Evolutionary conservation across 2,797 vertebrate genomes (phyloP), one percentile per base, ranked within the genome.

Genomic region (Manis pentadactyla): DNA sequence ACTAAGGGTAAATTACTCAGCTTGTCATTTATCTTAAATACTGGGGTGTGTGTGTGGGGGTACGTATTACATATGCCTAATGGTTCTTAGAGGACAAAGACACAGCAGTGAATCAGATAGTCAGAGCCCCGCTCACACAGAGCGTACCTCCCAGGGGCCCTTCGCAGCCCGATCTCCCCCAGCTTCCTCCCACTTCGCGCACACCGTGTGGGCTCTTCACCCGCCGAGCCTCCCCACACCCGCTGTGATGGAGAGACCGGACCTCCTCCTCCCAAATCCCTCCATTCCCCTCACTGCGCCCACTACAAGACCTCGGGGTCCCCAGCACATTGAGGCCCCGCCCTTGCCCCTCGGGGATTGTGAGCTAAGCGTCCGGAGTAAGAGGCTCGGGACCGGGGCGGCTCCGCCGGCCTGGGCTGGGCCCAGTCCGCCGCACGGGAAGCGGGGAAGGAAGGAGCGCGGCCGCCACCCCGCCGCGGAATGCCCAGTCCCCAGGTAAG

Each of bases 401-500:
- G 29, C 42, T 18, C 17, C 18, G 5, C 11, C 55, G 2, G 19
- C 63, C 66, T 68, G 29, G 78, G 94, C 87, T 39, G 92, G 17
- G 7, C n/a, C 63, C 53, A 34, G 69, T n/a, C 69, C 75, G 46
- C 82, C 61, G 4, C 69, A 46, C 91, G 42, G 88, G 55, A 81
- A 74, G 51, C 14, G 0, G 66, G 71, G 64, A 66, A 79, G 71
- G 64, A 66, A 79, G 18, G 68, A 92, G 78, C 27, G 87, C 37
- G 15, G 59, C 49, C 57, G 57, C 49, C 19, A 37, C 61, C 7
- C 74, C 82, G 46, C 4, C 75, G 34, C 73, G 87, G 83, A 77
- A 98, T 98, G 95, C 25, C 89, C 34, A 6, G 18, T 87, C 61
- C 77, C 69, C 94, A 94, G 97, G 97, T 98, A 53, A 96, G 96